phyloP scores from a whole-genome alignment of 2,797 vertebrate species.

The Petrocephalus schoutedeni region DNA sequence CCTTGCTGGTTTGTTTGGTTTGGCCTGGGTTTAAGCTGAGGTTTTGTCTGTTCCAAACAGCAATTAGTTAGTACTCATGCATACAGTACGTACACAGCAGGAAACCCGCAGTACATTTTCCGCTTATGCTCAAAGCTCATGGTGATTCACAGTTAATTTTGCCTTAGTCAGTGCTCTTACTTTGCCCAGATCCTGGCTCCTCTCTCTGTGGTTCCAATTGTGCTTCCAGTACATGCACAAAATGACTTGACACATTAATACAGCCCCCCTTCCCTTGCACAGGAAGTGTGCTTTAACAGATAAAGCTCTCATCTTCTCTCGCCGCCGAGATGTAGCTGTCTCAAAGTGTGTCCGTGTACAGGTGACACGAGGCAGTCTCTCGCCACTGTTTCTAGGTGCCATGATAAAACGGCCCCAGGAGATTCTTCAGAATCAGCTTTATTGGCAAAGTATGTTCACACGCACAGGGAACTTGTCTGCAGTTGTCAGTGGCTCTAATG shows the following conservation, averaged over 20 bases:
- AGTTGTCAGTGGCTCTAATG: not conserved
- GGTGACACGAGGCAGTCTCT: not conserved
- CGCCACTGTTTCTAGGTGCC: not conserved
- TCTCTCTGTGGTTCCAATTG: not conserved
- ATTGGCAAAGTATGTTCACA: not conserved
- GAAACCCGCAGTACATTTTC: not conserved
- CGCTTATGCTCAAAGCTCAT: not conserved
- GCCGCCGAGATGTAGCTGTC: not conserved
- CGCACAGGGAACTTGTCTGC: not conserved
- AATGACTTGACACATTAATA: not conserved
- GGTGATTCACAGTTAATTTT: not conserved
- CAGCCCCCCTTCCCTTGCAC: not conserved
- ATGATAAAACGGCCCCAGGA: not conserved
- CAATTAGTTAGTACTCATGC: not conserved
- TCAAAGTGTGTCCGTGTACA: not conserved
- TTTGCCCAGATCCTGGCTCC: not conserved
- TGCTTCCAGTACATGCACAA: not conserved
- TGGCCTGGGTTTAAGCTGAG: not conserved
- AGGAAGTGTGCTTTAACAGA: slow-evolving; percentile 16
- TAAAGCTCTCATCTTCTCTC: not conserved
- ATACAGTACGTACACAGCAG: not conserved
- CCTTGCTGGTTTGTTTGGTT: not conserved
- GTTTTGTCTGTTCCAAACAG: not conserved
- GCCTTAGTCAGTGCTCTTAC: not conserved
- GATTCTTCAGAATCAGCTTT: not conserved